Evolutionary conservation across 2,888 invertebrate species (phyloP).

Genomic region (Chrysotoxum bicinctum): DNA sequence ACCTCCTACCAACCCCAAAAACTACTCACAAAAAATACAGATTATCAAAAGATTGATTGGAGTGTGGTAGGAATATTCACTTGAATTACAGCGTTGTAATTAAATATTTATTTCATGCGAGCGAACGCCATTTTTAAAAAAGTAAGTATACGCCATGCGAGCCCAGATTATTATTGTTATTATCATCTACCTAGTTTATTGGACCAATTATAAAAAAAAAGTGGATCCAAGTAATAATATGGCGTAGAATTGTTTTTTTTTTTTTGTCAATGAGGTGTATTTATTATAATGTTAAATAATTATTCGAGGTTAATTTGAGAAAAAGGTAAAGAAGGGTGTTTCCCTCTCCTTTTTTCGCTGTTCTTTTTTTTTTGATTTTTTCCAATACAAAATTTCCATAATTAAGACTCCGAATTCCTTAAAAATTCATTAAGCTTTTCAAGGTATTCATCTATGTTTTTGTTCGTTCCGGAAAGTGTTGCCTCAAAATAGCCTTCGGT

Average conservation of each 20-base stretch:
- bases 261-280: neutral
- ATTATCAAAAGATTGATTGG: slow-evolving; percentile 71
- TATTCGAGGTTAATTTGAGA: too few species aligned
- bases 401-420: too few species aligned
- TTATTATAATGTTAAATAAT: too few species aligned
- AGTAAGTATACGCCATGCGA: slow-evolving; percentile 22
- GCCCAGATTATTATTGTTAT: neutral
- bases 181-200: neutral
- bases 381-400: too few species aligned
- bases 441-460: too few species aligned
- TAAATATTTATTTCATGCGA: slow-evolving; percentile 57
- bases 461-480: too few species aligned
- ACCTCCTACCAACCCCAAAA: neutral
- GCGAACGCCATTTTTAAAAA: slow-evolving; percentile 28
- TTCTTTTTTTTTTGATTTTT: too few species aligned
- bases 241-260: neutral
- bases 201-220: neutral
- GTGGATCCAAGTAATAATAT: neutral
- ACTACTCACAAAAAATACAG: slow-evolving; percentile 23
- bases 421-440: too few species aligned
- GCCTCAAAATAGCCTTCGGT: too few species aligned
- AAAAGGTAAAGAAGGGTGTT: too few species aligned
- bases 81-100: slow-evolving; percentile 50
- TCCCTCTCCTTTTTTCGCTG: too few species aligned
- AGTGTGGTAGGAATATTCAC: slow-evolving; percentile 30